These are phyloP conservation scores for Stenolophus ochropezus DNA, from an alignment of 2,888 invertebrate genomes.

Conservation along the genomic window DNA sequence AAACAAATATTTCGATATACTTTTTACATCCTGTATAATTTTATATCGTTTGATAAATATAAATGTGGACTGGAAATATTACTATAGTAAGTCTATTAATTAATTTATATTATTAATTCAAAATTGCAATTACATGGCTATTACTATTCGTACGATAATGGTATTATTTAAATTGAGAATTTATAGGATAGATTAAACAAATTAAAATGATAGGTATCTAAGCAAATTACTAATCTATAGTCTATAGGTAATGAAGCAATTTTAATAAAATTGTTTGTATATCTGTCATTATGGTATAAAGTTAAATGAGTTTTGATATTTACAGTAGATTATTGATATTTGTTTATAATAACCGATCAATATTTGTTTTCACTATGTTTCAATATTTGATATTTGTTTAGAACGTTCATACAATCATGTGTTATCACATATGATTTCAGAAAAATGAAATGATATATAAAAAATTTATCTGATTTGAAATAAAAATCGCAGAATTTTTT, in stretches of 20 bases:
- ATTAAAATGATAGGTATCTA: constrained; percentile 28
- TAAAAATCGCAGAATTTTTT: too few relatives aligned
- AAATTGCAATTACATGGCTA: too few relatives aligned
- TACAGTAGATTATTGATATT: constrained; percentile 17
- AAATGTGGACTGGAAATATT: too few relatives aligned
- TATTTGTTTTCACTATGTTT: constrained; percentile 17
- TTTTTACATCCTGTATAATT: too few relatives aligned
- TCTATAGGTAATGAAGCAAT: not conserved
- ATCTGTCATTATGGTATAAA: constrained; percentile 14
- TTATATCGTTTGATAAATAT: too few relatives aligned
- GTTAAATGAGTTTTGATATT: constrained; percentile 32
- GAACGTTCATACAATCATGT: not conserved
- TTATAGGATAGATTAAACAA: not conserved
- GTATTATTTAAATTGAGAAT: not conserved
- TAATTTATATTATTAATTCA: too few relatives aligned
- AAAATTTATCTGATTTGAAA: too few relatives aligned
- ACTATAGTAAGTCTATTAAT: too few relatives aligned
- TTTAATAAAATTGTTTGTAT: not conserved
- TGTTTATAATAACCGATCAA: constrained; percentile 19
- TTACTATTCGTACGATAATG: not conserved
- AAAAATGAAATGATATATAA: too few relatives aligned
- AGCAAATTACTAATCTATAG: constrained; percentile 15
- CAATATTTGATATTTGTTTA: constrained; percentile 39
- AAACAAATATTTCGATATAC: too few relatives aligned
- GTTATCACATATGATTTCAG: too few relatives aligned